Percentiles rank a stretch among this genome's conserved stretches.
Conservation (phyloP, 2,888 invertebrate species). For the Prosopocoilus inquinatus region DNA sequence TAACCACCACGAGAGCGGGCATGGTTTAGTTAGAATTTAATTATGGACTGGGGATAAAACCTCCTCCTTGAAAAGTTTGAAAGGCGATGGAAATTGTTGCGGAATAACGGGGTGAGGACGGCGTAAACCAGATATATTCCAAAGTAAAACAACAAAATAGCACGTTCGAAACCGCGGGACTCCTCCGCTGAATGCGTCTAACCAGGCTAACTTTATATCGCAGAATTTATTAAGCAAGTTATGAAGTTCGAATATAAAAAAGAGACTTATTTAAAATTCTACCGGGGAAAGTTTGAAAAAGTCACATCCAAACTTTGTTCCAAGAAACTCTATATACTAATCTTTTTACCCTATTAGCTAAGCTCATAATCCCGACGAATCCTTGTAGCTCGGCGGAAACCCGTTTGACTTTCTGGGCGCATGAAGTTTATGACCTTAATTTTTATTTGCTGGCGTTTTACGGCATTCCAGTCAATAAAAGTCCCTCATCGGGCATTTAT, state of each 20-base stretch:
- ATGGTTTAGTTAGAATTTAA: too few species aligned
- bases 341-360: slow-evolving; percentile 25
- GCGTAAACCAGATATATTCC: too few species aligned
- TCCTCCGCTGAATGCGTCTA: background rate
- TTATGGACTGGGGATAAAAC: too few species aligned
- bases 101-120: too few species aligned
- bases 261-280: slow-evolving; percentile 21
- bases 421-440: slow-evolving; percentile 2
- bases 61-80: too few species aligned
- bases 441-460: background rate
- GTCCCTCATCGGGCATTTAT: too few species aligned
- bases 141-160: slow-evolving; percentile 1
- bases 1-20: too few species aligned
- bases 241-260: slow-evolving; percentile 20
- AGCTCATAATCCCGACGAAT: slow-evolving; percentile 20
- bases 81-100: too few species aligned
- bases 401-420: slow-evolving; percentile 7
- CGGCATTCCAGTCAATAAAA: too few species aligned
- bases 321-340: slow-evolving; percentile 15
- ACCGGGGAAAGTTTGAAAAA: slow-evolving; percentile 15
- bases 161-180: background rate
- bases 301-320: slow-evolving; percentile 18
- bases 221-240: slow-evolving; percentile 21
- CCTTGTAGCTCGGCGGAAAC: slow-evolving; percentile 4
- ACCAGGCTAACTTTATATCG: slow-evolving; percentile 16